Evolutionary conservation across 2,797 vertebrate genomes (phyloP).

Genomic region (Crenuchus spilurus): DNA sequence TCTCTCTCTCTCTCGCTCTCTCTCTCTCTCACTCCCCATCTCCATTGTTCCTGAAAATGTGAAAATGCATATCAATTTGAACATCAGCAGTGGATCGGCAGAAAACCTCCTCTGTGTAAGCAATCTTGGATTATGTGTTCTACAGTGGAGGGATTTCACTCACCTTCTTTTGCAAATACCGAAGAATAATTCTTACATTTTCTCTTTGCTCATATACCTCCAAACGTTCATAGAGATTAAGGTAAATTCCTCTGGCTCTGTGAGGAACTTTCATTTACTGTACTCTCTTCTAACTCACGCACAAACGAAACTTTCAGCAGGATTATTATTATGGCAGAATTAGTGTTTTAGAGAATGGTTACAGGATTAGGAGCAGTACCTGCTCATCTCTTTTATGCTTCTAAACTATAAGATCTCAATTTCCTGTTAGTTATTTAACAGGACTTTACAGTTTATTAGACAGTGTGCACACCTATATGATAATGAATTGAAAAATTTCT

Average conservation of each 20-base stretch:
- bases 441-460: no score
- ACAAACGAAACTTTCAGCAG: background rate
- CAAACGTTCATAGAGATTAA: constrained; percentile 15
- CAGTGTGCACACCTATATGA: no score
- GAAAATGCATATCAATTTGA: constrained; percentile 26
- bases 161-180: constrained; percentile 42
- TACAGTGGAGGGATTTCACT: constrained; percentile 29
- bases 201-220: constrained; percentile 16
- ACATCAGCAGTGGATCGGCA: constrained; percentile 27
- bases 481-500: no score
- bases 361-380: no score
- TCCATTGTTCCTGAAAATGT: constrained; percentile 3
- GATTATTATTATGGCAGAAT: no score
- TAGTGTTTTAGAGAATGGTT: background rate
- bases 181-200: constrained; percentile 36
- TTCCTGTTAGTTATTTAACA: no score
- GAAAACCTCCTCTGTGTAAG: constrained; percentile 25
- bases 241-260: constrained; percentile 32
- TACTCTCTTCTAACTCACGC: constrained; percentile 1
- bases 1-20: background rate
- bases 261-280: constrained; percentile 23
- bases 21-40: background rate
- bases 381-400: no score
- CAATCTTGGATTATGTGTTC: constrained; percentile 38
- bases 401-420: no score